Conservation (phyloP, 2,113 vertebrate genomes). For the Lophura nycthemera region DNA sequence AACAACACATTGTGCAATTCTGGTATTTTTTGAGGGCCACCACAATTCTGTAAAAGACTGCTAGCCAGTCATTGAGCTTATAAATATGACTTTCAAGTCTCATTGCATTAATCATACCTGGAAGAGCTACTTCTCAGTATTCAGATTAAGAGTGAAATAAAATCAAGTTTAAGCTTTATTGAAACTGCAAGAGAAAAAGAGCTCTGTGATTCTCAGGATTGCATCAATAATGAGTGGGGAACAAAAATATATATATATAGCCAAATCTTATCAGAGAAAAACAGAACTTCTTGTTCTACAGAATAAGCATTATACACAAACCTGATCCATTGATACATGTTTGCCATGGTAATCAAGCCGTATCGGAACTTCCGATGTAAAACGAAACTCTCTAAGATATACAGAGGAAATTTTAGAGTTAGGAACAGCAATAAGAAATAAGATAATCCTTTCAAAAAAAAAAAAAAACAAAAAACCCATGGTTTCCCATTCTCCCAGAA, state of each 20-base stretch:
- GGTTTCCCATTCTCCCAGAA: neutral
- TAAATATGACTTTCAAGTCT: neutral
- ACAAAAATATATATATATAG: neutral
- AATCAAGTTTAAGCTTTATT: neutral
- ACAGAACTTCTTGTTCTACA: neutral
- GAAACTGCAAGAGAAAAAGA: neutral
- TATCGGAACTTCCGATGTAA: slow-evolving; percentile 96
- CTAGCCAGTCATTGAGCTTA: neutral
- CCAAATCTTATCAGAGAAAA: neutral
- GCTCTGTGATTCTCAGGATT: neutral
- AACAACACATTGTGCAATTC: neutral
- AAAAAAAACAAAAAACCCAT: neutral
- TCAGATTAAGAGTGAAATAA: neutral
- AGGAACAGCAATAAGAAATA: neutral
- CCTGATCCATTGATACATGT: slow-evolving; percentile 93
- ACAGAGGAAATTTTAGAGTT: neutral
- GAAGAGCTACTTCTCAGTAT: neutral
- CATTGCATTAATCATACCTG: neutral
- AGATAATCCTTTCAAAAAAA: neutral
- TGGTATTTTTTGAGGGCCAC: neutral
- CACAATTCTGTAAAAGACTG: neutral
- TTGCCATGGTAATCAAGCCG: slow-evolving; percentile 98
- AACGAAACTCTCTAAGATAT: slow-evolving; percentile 91
- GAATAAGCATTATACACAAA: slow-evolving; percentile 49
- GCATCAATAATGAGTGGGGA: neutral